These are phyloP conservation scores for Hystrix cristata DNA, from an alignment of 2,113 vertebrate species.

Conservation along the genomic window DNA sequence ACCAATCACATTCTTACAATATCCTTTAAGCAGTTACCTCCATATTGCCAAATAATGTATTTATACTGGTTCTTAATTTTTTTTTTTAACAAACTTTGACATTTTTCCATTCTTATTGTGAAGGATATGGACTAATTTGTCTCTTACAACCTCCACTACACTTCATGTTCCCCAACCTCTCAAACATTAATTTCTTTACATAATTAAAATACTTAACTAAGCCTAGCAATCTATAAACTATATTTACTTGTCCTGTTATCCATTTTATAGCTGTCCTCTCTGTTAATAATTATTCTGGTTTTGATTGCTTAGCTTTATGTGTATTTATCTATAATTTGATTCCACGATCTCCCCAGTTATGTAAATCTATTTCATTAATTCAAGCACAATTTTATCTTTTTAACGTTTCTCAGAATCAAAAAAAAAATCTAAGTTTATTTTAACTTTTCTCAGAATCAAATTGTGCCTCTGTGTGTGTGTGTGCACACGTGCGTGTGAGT, in stretches of 20 bases:
- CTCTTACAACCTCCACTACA: not conserved
- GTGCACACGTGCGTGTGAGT: not conserved
- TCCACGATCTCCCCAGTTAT: not conserved
- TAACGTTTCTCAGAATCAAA: not conserved
- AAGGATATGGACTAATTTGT: not conserved
- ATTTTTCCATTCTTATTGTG: not conserved
- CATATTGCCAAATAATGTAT: not conserved
- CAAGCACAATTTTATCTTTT: constrained; percentile 3
- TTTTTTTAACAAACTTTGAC: not conserved
- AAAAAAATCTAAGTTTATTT: no score
- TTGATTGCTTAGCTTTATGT: not conserved
- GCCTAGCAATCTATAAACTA: not conserved
- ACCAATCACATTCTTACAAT: not conserved
- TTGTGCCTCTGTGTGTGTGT: not conserved
- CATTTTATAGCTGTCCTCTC: not conserved
- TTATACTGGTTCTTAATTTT: constrained; percentile 14
- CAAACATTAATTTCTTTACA: not conserved
- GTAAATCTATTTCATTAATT: constrained; percentile 36
- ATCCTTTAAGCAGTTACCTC: not conserved
- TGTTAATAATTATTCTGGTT: not conserved
- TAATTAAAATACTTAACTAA: constrained; percentile 22
- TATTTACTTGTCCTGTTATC: not conserved
- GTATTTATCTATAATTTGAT: not conserved
- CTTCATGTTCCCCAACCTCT: not conserved
- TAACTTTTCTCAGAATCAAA: no score